Conservation (phyloP, 2,113 vertebrate species). For the Fulica atra region DNA sequence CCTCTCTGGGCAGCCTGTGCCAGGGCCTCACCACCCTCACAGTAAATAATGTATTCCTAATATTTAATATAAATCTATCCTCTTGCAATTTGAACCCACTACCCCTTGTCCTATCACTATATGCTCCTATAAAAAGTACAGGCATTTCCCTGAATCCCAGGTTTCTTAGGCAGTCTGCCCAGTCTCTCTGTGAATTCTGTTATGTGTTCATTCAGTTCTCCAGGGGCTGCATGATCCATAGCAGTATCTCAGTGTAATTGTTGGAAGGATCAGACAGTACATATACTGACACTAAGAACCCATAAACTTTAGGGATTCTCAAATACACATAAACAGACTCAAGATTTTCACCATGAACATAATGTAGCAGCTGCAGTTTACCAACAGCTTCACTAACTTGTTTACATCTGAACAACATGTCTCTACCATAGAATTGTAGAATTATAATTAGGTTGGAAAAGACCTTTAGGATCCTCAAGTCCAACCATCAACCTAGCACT, state of each 20-base stretch:
- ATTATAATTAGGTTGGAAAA: no score
- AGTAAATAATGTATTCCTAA: no score
- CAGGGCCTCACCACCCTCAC: no score
- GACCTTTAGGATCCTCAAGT: no score
- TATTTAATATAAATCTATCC: no score
- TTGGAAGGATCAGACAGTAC: not conserved
- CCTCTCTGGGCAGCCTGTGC: no score
- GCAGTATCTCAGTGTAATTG: not conserved
- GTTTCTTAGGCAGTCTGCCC: not conserved
- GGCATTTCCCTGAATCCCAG: not conserved
- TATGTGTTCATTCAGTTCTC: not conserved
- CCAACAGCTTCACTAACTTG: not conserved
- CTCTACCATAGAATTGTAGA: not conserved
- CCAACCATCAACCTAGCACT: no score
- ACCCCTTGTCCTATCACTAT: no score
- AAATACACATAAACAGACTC: not conserved
- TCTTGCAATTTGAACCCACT: no score
- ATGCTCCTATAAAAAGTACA: no score
- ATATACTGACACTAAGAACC: not conserved
- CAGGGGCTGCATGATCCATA: accelerated
- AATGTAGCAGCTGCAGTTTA: not conserved
- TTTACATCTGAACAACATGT: not conserved
- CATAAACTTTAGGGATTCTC: not conserved
- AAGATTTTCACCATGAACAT: not conserved
- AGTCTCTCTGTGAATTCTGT: not conserved